These are phyloP conservation scores for Sander lucioperca DNA, from an alignment of 2,113 vertebrate species.

Conservation along the genomic window DNA sequence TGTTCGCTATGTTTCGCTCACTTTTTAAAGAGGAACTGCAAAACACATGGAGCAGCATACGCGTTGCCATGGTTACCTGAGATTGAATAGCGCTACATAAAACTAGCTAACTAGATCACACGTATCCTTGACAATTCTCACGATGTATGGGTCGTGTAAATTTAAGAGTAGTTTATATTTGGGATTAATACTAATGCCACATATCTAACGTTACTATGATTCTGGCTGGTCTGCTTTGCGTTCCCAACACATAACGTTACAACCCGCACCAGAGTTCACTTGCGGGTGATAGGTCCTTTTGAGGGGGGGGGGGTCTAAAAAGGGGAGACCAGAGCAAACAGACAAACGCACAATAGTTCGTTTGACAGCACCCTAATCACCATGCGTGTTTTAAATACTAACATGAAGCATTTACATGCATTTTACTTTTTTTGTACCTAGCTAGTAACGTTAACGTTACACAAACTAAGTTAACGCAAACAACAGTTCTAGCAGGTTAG, in stretches of 20 bases:
- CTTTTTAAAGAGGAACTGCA: background rate
- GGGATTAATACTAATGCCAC: too few species aligned
- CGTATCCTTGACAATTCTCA: too few species aligned
- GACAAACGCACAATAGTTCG: background rate
- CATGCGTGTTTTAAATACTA: background rate
- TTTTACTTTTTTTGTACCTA: background rate
- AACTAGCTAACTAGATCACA: too few species aligned
- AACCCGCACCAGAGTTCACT: slow-evolving; percentile 1
- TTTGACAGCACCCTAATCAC: background rate
- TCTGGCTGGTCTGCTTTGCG: background rate
- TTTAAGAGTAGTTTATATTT: too few species aligned
- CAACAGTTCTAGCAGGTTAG: slow-evolving; percentile 10
- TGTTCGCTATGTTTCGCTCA: background rate
- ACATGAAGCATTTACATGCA: background rate
- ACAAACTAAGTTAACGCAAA: background rate
- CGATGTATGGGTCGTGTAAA: too few species aligned
- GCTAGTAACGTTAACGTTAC: background rate
- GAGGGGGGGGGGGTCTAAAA: too few species aligned
- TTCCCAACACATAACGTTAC: background rate
- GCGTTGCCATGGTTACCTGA: background rate
- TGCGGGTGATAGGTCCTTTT: background rate
- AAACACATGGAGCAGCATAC: too few species aligned
- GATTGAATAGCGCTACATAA: background rate
- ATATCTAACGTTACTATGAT: background rate
- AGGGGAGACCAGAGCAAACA: background rate